Base-by-base conservation (phyloP, 2,797 vertebrate species). In the Fringilla coelebs region DNA sequence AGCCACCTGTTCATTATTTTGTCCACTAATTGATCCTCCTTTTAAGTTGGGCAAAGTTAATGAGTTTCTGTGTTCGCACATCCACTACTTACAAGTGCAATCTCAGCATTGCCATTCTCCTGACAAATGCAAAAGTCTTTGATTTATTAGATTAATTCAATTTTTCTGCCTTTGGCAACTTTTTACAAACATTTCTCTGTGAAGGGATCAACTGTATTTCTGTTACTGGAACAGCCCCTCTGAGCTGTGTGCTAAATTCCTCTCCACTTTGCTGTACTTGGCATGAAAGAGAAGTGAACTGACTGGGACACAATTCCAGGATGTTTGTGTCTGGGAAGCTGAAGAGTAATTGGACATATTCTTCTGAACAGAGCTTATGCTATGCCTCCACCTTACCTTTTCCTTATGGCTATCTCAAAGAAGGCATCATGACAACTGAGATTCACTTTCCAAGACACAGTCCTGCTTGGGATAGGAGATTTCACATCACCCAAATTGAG, bases 381-480 rank as follows among this genome's bases (percentile, higher is more conserved):
- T 45, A 83, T 25, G 85, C 14, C 10, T 83, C 48, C 29, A 55
- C 18, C 24, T 80, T 46, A 65, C 19, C 20, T 70, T 70, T 79
- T 73, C 16, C 26, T 85, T 60, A 11, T 13, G 6, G 83, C 10
- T 40, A 14, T 34, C 32, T 62, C 38, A 32, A n/a, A 25, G 31
- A 65, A 13, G 5, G 6, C 7, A 15, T 26, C 28, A 14, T 32
- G 22, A 63, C 22, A 73, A 41, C 3, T 51, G 40, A 79, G 32
- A 74, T 41, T 55, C 17, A 25, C 38, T 67, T 72, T 48, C 57
- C 57, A 83, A 70, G 48, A 29, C 21, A 32, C 2, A 28, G 4
- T 4, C n/a, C 15, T 67, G 20, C 45, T 74, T 60, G 28, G 6
- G 7, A 55, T 2, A 1, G 19, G 43, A 66, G 0, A 2, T 11